phyloP scores from a whole-genome alignment of 1,140 invertebrate genomes.

The Scaptomyza graminum region DNA sequence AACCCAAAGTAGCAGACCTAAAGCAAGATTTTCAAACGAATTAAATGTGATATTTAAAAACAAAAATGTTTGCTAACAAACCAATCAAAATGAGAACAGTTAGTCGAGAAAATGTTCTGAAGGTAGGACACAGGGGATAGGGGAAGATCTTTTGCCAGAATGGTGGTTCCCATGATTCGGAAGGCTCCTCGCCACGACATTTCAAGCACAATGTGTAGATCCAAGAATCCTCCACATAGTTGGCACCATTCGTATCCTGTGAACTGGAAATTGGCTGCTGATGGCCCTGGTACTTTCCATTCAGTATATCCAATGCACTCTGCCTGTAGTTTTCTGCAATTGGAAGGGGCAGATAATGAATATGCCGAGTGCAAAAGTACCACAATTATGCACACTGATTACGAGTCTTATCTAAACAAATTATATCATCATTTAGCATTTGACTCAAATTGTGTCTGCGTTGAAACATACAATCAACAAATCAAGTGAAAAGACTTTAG shows the following conservation, averaged over 20 bases:
- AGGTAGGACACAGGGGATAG: slow-evolving; percentile 91
- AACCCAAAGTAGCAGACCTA: slow-evolving; percentile 90
- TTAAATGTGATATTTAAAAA: no score
- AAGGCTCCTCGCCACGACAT: slow-evolving; percentile 85
- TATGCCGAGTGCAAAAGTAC: slow-evolving; percentile 23
- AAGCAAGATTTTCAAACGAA: no score
- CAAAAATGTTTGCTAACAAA: slow-evolving; percentile 66
- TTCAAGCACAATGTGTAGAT: slow-evolving; percentile 80
- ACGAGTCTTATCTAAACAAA: slow-evolving; percentile 23
- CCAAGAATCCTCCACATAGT: slow-evolving; percentile 80
- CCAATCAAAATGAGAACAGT: slow-evolving; percentile 88
- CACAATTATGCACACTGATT: slow-evolving; percentile 3
- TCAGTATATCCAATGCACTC: slow-evolving; percentile 65
- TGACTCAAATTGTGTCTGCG: slow-evolving; percentile 19
- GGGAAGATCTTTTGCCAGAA: slow-evolving; percentile 91
- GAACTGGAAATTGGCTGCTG: slow-evolving; percentile 38
- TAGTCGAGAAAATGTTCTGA: slow-evolving; percentile 90
- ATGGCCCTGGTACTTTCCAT: slow-evolving; percentile 67
- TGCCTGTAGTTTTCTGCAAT: slow-evolving; percentile 64
- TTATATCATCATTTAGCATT: slow-evolving; percentile 49
- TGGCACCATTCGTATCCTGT: slow-evolving; percentile 44
- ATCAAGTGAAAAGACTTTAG: background rate
- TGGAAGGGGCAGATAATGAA: slow-evolving; percentile 2
- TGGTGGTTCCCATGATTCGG: slow-evolving; percentile 90
- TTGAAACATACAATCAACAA: slow-evolving; percentile 4